These are phyloP conservation scores for Kryphioiulus occultus DNA, from an alignment of 2,888 invertebrate genomes.

Conservation along the genomic window DNA sequence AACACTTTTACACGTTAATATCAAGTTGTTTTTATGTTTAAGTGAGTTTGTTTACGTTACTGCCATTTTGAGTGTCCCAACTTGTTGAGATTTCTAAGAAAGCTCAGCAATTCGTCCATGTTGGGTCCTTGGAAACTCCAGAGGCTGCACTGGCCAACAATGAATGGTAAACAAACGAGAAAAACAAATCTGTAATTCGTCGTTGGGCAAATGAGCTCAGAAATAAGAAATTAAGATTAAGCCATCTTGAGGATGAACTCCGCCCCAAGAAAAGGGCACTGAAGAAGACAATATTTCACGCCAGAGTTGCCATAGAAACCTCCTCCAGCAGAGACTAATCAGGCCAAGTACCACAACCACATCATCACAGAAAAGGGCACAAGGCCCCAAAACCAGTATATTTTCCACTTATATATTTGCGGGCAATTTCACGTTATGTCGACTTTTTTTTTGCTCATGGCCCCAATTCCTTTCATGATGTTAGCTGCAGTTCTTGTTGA, in stretches of 20 bases:
- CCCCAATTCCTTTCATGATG: not conserved
- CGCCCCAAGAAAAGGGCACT: not conserved
- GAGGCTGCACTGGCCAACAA: too few relatives aligned
- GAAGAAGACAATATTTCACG: slow-evolving; percentile 1
- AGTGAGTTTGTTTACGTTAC: too few relatives aligned
- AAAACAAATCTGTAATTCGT: not conserved
- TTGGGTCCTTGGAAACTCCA: too few relatives aligned
- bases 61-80: too few relatives aligned
- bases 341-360: not conserved
- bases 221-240: slow-evolving; percentile 1
- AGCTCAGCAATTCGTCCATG: too few relatives aligned
- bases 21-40: too few relatives aligned
- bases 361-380: not conserved
- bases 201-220: not conserved
- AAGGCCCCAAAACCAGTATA: not conserved
- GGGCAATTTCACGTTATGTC: not conserved
- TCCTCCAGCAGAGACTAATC: slow-evolving; percentile 1
- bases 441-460: not conserved
- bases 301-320: slow-evolving; percentile 10
- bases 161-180: not conserved
- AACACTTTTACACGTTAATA: too few relatives aligned
- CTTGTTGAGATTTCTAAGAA: too few relatives aligned
- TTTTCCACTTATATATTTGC: not conserved
- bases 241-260: not conserved
- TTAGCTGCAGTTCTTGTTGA: not conserved